Conservation (phyloP, 2,113 vertebrate species). For the Globicephala melas region DNA sequence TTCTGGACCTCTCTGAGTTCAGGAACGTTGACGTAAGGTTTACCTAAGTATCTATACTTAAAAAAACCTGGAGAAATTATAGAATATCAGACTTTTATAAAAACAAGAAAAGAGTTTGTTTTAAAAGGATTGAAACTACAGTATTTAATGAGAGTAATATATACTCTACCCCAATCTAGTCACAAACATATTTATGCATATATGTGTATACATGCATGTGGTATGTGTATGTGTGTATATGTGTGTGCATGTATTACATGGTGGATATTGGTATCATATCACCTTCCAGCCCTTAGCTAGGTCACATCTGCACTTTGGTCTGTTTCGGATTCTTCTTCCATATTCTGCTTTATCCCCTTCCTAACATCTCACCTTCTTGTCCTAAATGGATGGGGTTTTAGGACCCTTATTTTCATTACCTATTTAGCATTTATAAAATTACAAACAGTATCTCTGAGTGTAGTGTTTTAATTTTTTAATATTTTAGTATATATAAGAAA, state of each 20-base stretch:
- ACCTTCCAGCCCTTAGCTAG: background rate
- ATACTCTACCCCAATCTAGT: background rate
- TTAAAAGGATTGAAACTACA: background rate
- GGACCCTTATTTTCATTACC: background rate
- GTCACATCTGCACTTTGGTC: background rate
- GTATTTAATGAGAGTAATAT: background rate
- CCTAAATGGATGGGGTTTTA: background rate
- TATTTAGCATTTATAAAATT: conserved; percentile 10
- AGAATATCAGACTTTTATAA: background rate
- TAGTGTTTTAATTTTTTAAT: background rate
- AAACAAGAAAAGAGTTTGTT: conserved; percentile 7
- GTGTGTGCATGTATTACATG: background rate
- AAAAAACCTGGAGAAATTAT: background rate
- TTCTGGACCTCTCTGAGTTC: background rate
- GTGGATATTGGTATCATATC: background rate
- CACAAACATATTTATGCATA: background rate
- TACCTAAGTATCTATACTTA: background rate
- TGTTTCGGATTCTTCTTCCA: background rate
- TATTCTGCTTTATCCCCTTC: background rate
- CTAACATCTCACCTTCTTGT: background rate
- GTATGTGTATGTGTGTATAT: background rate
- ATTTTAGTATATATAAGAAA: background rate
- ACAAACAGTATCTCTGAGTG: background rate
- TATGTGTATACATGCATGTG: background rate
- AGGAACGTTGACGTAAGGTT: background rate